A percentile compares a stretch with the other conserved stretches of the same genome.
These are phyloP conservation scores for Hycleus cichorii DNA, from an alignment of 1,140 invertebrate genomes.

Conservation along the genomic window DNA sequence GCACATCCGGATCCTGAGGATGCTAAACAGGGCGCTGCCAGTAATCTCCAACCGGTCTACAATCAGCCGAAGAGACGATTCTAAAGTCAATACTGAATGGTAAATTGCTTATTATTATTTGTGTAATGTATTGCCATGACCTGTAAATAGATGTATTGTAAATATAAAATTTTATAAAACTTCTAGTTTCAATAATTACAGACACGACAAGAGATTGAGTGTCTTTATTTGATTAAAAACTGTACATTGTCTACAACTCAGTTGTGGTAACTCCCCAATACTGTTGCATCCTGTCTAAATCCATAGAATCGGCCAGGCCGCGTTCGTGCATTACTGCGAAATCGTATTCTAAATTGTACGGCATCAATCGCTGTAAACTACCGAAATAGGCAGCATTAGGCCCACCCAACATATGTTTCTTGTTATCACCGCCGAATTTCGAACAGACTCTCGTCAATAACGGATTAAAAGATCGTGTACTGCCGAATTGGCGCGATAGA, in stretches of 20 bases:
- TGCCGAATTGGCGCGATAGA: conserved; percentile 69
- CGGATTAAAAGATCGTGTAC: conserved; percentile 64
- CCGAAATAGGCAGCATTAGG: conserved; percentile 81
- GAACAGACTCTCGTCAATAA: conserved; percentile 39
- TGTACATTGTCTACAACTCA: conserved; percentile 50
- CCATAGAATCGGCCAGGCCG: conserved; percentile 60
- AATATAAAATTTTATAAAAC: background rate
- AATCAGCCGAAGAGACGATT: conserved; percentile 5
- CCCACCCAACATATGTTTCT: conserved; percentile 57
- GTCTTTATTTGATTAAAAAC: too few relatives aligned
- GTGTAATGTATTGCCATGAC: background rate
- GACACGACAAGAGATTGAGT: too few relatives aligned
- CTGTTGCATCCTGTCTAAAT: conserved; percentile 75
- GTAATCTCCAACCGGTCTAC: conserved; percentile 8
- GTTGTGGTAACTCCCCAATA: conserved; percentile 83
- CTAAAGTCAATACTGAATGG: background rate
- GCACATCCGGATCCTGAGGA: conserved; percentile 31
- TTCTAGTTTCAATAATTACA: too few relatives aligned
- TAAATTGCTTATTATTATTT: background rate
- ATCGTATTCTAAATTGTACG: conserved; percentile 77
- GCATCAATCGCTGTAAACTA: conserved; percentile 72
- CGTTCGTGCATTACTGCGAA: conserved; percentile 74
- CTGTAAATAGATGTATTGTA: conserved; percentile 12
- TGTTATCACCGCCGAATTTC: conserved; percentile 31
- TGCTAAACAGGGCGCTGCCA: background rate